Evolutionary conservation across 2,888 invertebrate genomes (phyloP), one percentile per base, ranked within the genome.

Genomic region (Andrena chrysosceles): DNA sequence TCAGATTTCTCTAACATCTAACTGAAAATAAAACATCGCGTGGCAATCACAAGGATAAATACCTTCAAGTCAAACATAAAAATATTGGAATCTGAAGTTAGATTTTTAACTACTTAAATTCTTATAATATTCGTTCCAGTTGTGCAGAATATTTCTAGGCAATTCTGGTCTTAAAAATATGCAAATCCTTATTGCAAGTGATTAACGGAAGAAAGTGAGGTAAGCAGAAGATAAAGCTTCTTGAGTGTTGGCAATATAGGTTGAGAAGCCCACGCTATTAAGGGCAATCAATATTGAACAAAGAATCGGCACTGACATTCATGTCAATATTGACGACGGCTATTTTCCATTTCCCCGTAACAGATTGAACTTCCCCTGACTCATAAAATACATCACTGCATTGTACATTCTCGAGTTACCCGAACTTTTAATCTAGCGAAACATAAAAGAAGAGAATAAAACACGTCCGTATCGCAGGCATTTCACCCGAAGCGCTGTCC

Each of bases 221-320:
- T 23, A 35, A 31, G 54, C 33, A 33, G 16, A 54, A 68, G 54
- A n/a, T 35, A 54, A 68, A 68, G 68, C 54, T 68, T 31, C 33
- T 16, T 16, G 3, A n/a, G 23, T 35, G 35, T 35, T 23, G 54
- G 23, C 33, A 23, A 54, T 68, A 56, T 68, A 42, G 73, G 29
- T 66, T 60, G 29, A 56, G 52, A 66, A 60, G 64, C 73, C 64
- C 6, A 16, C 8, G 35, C 72, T 52, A 64, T 64, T 72, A 72
- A 72, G 54, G 35, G 20, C 66, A 31, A 67, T 74, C 74, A 33
- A 66, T 73, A 52, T 73, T 56, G 13, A 29, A 13, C 48, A 48
- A 42, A 48, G 59, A 66, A 67, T 73, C 56, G 66, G 26, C 63
- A 64, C 63, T 64, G 72, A 67, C 54, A 66, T 48, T 62, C 16